Percentiles rank a stretch among this genome's conserved stretches.
Conservation (phyloP, 1,140 invertebrate genomes). For the Bombus consobrinus region DNA sequence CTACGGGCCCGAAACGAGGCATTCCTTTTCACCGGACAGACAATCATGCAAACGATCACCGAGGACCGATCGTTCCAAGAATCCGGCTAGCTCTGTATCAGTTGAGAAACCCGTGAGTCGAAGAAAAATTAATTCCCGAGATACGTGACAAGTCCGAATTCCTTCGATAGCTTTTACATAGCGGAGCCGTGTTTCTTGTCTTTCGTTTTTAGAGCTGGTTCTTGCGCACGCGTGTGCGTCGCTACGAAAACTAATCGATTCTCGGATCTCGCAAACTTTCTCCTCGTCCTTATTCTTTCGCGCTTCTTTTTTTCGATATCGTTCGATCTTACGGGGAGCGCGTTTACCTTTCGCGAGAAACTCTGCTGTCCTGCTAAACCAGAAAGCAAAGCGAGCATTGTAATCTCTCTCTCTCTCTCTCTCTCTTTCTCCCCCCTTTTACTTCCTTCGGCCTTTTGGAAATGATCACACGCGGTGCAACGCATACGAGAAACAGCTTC, state of each 20-base stretch:
- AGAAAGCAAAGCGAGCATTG: conserved; percentile 36
- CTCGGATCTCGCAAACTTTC: conserved; percentile 42
- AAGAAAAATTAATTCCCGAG: conserved; percentile 8
- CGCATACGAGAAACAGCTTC: not conserved
- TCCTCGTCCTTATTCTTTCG: conserved; percentile 10
- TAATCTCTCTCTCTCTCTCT: not conserved
- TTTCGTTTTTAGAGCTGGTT: not conserved
- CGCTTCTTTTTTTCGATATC: not conserved
- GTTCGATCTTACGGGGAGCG: not conserved
- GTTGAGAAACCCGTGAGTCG: not conserved
- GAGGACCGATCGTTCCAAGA: conserved; percentile 56
- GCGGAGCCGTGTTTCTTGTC: no score
- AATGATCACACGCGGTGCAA: conserved; percentile 35
- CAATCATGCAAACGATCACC: conserved; percentile 52
- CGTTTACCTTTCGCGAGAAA: not conserved
- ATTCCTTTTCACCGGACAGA: conserved; percentile 61
- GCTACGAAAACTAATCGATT: conserved; percentile 14
- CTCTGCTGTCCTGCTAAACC: conserved; percentile 37
- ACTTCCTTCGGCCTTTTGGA: not conserved
- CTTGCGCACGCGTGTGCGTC: not conserved
- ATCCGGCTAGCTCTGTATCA: conserved; percentile 5
- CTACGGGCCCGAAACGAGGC: conserved; percentile 25
- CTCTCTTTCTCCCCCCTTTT: not conserved
- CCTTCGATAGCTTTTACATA: not conserved
- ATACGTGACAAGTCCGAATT: not conserved